phyloP scores from a whole-genome alignment of 2,113 vertebrate species.

The Plecotus auritus region DNA sequence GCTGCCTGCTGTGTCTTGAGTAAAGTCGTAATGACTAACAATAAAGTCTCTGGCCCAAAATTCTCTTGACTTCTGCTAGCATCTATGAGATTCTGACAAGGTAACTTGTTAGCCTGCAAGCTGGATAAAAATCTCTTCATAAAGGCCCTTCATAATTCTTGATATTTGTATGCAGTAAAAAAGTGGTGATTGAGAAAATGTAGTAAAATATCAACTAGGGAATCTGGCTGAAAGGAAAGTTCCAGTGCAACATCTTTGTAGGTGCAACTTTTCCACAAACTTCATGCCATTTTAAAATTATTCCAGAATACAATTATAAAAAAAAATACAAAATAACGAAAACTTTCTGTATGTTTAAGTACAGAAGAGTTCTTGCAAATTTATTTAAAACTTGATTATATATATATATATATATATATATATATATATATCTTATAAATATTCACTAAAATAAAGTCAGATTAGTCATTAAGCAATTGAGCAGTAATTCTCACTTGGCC shows the following conservation, averaged over 20 bases:
- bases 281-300: neutral
- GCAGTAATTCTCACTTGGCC: neutral
- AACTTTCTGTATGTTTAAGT: neutral
- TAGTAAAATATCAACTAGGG: neutral
- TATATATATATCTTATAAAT: neutral
- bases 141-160: neutral
- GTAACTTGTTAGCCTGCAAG: neutral
- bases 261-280: neutral
- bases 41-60: neutral
- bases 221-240: neutral
- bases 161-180: neutral
- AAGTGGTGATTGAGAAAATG: neutral
- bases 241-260: neutral
- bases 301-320: neutral
- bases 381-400: neutral
- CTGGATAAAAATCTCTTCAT: neutral
- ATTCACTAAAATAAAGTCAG: neutral
- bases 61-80: neutral
- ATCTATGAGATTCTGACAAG: neutral
- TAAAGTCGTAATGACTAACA: neutral
- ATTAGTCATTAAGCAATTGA: neutral
- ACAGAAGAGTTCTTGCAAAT: neutral
- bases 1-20: neutral
- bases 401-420: neutral
- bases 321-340: neutral